Conservation (phyloP, 2,113 vertebrate genomes). For the Heterotilapia buettikoferi region DNA sequence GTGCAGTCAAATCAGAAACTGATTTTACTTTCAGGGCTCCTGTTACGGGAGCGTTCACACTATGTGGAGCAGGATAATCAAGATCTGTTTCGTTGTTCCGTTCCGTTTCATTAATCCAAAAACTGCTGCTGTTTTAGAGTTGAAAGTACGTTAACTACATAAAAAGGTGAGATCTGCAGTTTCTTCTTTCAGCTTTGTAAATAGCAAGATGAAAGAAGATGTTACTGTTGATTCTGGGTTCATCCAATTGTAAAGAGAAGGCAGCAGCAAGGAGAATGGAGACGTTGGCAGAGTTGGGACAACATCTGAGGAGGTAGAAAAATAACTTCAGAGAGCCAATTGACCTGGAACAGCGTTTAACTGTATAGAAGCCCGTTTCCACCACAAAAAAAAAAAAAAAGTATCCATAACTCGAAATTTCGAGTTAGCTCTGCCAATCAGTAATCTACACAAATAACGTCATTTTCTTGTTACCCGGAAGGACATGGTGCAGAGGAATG, state of each 20-base stretch:
- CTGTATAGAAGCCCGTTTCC: not conserved
- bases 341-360: not conserved
- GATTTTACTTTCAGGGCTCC: not conserved
- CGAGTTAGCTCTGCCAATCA: not conserved
- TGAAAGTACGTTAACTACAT: not conserved
- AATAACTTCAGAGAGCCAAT: not conserved
- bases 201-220: not conserved
- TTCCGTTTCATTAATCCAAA: not conserved
- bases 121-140: not conserved
- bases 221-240: not conserved
- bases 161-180: not conserved
- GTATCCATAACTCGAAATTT: not conserved
- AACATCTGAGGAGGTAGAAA: not conserved
- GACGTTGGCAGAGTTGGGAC: not conserved
- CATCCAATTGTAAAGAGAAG: not conserved
- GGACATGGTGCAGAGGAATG: not conserved
- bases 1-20: not conserved
- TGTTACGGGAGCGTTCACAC: not conserved
- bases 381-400: not conserved
- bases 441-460: fast-evolving
- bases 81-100: not conserved
- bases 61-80: not conserved
- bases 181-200: not conserved
- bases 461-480: not conserved
- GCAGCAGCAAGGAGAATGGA: not conserved